Percentiles rank a stretch among this genome's conserved stretches.
Conservation (phyloP, 2,888 invertebrate genomes). For the Melanargia galathea region DNA sequence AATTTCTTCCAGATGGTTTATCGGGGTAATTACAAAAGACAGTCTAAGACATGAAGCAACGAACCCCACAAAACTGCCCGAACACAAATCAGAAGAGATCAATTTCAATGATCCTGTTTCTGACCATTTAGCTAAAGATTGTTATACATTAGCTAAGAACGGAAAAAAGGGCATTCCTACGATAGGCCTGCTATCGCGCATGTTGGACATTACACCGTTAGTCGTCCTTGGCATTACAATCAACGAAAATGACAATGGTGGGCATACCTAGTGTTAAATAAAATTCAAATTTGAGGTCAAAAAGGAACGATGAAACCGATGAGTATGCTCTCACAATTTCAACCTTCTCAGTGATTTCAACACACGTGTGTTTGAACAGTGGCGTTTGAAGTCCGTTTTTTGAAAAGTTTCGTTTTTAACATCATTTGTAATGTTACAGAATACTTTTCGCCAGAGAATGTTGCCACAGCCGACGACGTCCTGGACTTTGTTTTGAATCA, state of each 20-base stretch:
- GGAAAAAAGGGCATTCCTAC: conserved; percentile 60
- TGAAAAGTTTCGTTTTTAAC: too few species aligned
- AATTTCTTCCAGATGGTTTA: conserved; percentile 39
- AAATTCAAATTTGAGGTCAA: too few species aligned
- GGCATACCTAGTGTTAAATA: conserved; percentile 63
- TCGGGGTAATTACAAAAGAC: conserved; percentile 61
- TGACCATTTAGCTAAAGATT: conserved; percentile 85
- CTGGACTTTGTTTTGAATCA: conserved; percentile 38
- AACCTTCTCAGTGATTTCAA: too few species aligned
- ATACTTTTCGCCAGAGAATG: conserved; percentile 41
- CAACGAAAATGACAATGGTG: conserved; percentile 30
- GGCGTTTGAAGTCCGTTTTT: not conserved
- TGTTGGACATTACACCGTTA: conserved; percentile 88
- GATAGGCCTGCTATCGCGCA: conserved; percentile 86
- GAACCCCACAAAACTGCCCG: conserved; percentile 46
- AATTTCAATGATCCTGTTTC: conserved; percentile 52
- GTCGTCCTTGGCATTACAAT: conserved; percentile 80
- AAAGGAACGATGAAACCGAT: too few species aligned
- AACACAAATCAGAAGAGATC: conserved; percentile 74
- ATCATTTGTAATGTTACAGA: conserved; percentile 39
- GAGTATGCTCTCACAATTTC: too few species aligned
- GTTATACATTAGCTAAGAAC: conserved; percentile 78
- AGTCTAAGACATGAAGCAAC: conserved; percentile 73
- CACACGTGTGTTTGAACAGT: not conserved
- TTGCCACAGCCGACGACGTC: conserved; percentile 45